Evolutionary conservation across 2,888 invertebrate species (phyloP), one percentile per base, ranked within the genome.

Genomic region (Miltochrista miniata): DNA sequence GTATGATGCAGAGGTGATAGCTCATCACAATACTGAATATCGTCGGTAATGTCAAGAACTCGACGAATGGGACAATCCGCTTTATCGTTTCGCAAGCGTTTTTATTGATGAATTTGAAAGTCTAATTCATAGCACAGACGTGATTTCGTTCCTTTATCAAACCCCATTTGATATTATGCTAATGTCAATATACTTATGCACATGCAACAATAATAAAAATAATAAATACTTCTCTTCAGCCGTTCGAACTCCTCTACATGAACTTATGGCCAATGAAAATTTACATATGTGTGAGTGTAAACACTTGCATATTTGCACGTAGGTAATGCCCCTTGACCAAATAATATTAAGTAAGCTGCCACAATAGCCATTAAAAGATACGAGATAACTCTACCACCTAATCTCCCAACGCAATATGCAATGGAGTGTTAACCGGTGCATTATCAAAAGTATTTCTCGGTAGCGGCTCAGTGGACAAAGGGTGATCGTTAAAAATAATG

Each of bases 401-500:
- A 58, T 61, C 60, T 24, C 5, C 18, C 18, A 4, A 55, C 24
- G 18, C 42, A 45, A 44, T 56, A 36, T 41, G 44, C 48, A 43
- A 38, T 18, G 14, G 47, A 44, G 47, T 41, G 48, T 51, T 55
- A 52, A 70, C 63, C 55, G 51, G 34, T 61, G 53, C 54, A 59
- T 54, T 52, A 58, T 57, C 56, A 48, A 54, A 60, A 43, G 31
- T 42, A 51, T 49, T 78, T 76, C 73, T 67, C 54, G 50, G 74
- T 71, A 74, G 62, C 73, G 69, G 71, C 51, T 41, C 15, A 38
- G 35, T 59, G 62, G 56, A 73, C 69, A 72, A 79, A 74, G 72
- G 69, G 64, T 59, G 50, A 61, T 74, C 76, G 70, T 77, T 79
- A 75, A 79, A 76, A 72, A 72, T 79, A 78, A 79, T 76, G 70